Evolutionary conservation across 1,140 invertebrate genomes (phyloP).

Genomic region (Maniola jurtina): DNA sequence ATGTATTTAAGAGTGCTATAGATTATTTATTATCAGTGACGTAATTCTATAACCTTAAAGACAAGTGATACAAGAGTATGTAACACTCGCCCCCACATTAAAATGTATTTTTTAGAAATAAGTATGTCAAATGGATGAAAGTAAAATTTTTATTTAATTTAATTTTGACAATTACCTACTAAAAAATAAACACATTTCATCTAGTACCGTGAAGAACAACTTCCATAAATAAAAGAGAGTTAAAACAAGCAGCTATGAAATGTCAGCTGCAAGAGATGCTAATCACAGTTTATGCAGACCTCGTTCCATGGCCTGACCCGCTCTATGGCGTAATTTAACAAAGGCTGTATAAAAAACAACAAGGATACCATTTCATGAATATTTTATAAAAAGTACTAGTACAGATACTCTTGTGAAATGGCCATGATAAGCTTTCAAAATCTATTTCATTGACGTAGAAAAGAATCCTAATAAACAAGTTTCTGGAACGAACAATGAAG

Average conservation of each 20-base stretch:
- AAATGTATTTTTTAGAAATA: background rate
- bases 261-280: slow-evolving; percentile 7
- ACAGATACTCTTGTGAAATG: too few species aligned
- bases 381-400: too few species aligned
- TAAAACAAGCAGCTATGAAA: slow-evolving; percentile 1
- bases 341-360: slow-evolving; percentile 3
- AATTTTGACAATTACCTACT: background rate
- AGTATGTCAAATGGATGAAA: too few species aligned
- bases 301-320: slow-evolving; percentile 12
- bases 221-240: background rate
- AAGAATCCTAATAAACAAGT: too few species aligned
- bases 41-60: background rate
- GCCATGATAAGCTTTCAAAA: too few species aligned
- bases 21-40: slow-evolving; percentile 1
- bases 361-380: background rate
- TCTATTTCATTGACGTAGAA: too few species aligned
- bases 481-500: too few species aligned
- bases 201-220: too few species aligned
- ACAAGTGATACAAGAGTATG: too few species aligned
- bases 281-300: slow-evolving; percentile 17
- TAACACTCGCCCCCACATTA: too few species aligned
- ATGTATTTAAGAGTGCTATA: slow-evolving; percentile 6
- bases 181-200: background rate
- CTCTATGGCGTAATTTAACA: slow-evolving; percentile 6
- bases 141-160: too few species aligned